Conservation (phyloP, 2,797 vertebrate genomes). For the Chaetodon trifasciatus region DNA sequence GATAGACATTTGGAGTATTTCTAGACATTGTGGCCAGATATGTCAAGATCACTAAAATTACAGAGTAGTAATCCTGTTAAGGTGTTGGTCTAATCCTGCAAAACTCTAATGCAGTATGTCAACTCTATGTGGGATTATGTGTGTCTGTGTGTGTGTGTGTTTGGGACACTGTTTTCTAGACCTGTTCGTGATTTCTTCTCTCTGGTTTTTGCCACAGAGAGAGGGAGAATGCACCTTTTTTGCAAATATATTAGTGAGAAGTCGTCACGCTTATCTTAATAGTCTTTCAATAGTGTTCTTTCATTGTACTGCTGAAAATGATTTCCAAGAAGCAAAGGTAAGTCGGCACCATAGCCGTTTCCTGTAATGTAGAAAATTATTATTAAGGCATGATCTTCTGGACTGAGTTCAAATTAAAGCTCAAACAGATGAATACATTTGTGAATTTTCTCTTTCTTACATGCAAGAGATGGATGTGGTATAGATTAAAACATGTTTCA, state of each 20-base stretch:
- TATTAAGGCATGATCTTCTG: background rate
- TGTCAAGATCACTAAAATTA: constrained; percentile 61
- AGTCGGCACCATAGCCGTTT: constrained; percentile 24
- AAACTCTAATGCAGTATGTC: constrained; percentile 77
- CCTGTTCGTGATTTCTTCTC: constrained; percentile 34
- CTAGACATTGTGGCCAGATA: constrained; percentile 10
- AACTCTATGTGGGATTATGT: constrained; percentile 66
- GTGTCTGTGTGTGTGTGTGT: constrained; percentile 34
- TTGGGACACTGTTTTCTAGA: constrained; percentile 13
- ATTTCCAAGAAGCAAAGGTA: constrained; percentile 76
- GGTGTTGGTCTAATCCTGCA: constrained; percentile 66
- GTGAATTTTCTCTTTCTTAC: background rate
- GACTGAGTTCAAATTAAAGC: background rate
- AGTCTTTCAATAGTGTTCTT: background rate
- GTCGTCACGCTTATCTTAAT: background rate
- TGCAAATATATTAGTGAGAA: constrained; percentile 6
- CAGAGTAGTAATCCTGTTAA: constrained; percentile 74
- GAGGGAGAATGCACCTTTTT: constrained; percentile 11
- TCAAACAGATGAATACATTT: background rate
- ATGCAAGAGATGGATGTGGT: background rate
- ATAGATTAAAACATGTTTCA: background rate
- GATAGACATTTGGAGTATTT: constrained; percentile 11
- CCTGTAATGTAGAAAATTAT: background rate
- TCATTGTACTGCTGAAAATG: constrained; percentile 39
- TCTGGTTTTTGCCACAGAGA: constrained; percentile 19